phyloP scores from a whole-genome alignment of 2,797 vertebrate genomes.

The Poecilia wingei region DNA sequence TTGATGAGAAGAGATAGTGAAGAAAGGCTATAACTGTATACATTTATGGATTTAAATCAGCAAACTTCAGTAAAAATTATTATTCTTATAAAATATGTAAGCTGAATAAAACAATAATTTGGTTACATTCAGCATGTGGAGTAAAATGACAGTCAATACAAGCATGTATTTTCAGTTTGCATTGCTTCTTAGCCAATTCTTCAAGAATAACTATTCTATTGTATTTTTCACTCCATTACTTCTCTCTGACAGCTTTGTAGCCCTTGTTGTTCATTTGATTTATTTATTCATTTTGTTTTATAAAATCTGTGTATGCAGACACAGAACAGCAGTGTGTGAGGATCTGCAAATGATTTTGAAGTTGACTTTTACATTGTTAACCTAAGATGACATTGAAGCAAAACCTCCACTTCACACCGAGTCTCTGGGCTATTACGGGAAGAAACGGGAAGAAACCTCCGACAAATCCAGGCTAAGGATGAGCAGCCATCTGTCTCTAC shows the following conservation, averaged over 20 bases:
- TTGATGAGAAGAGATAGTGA: neutral
- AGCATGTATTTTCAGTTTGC: neutral
- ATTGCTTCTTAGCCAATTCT: neutral
- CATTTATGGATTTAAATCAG: neutral
- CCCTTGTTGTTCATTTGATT: neutral
- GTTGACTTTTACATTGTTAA: neutral
- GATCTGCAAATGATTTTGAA: neutral
- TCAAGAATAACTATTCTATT: neutral
- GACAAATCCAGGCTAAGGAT: neutral
- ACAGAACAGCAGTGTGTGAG: neutral
- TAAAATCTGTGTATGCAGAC: neutral
- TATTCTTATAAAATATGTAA: neutral
- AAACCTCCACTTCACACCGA: neutral
- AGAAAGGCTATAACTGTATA: neutral
- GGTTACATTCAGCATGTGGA: neutral
- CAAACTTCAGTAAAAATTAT: neutral
- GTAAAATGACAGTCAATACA: neutral
- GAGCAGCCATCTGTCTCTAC: neutral
- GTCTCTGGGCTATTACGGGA: neutral
- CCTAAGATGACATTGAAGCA: neutral
- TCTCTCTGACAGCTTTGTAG: neutral
- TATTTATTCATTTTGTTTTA: neutral
- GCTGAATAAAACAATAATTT: neutral
- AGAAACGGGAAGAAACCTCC: neutral
- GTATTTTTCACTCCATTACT: neutral